These are phyloP conservation scores for Numida meleagris DNA, from an alignment of 2,113 vertebrate genomes.

Conservation along the genomic window DNA sequence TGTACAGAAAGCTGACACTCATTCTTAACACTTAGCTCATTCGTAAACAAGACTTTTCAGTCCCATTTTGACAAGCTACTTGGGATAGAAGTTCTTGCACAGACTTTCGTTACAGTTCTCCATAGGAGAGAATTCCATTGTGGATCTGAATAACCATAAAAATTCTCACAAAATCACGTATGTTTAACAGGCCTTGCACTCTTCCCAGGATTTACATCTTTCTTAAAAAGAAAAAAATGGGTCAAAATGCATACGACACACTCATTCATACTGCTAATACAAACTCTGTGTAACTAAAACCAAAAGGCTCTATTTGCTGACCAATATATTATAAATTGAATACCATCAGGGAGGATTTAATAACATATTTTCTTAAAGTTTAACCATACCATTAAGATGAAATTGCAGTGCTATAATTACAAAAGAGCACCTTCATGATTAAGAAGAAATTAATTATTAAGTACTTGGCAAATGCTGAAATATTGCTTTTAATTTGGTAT, in stretches of 20 bases:
- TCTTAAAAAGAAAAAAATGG: neutral
- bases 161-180: neutral
- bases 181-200: neutral
- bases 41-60: neutral
- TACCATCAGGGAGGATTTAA: conserved; percentile 16
- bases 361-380: conserved; percentile 13
- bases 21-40: too few species aligned
- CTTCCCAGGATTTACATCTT: neutral
- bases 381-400: neutral
- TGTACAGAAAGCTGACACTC: neutral
- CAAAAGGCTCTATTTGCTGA: neutral
- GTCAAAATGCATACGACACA: neutral
- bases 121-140: neutral
- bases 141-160: neutral
- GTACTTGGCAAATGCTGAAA: neutral
- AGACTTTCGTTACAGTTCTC: neutral
- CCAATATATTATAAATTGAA: neutral
- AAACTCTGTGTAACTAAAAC: neutral
- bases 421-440: neutral
- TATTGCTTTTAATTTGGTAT: neutral
- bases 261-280: neutral
- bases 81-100: neutral
- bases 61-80: neutral
- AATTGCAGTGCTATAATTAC: conserved; percentile 14
- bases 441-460: conserved; percentile 13